Evolutionary conservation across 2,113 vertebrate genomes (phyloP), one percentile per base, ranked within the genome.

Genomic region (Sander lucioperca): DNA sequence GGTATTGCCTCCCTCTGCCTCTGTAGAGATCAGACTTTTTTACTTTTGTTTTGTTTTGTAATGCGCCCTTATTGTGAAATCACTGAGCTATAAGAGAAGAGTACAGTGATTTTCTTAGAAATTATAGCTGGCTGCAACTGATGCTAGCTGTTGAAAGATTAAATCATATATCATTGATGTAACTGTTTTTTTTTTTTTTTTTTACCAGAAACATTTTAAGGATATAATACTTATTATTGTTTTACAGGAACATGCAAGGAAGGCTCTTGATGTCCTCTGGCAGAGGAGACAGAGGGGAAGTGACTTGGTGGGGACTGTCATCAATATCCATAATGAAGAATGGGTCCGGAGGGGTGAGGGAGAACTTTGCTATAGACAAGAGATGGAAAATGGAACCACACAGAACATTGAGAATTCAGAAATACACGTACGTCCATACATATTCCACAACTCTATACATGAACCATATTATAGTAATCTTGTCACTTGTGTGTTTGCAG

Each of bases 311-410:
- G 98, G 98, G 0, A 98, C 98, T 7, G 99, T 98, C 65, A 99
- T 99, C 78, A 99, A 99, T 75, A 99, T 99, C 85, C 98, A 99
- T 80, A 99, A 97, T 11, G 98, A 97, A 92, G 98, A 99, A 83
- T 99, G 98, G 98, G 91, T 96, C 56, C 88, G 95, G 58, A 93
- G 95, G 36, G 95, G 95, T 96, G 85, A 92, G 86, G 2, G 36
- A 18, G 23, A 74, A 68, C 47, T 36, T 48, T 54, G 10, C 5
- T 33, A 50, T 53, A 39, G 1, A 30, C 19, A 30, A 27, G 45
- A 64, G 12, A 30, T 39, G 5, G 25, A 78, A 56, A n/a, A 43
- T 81, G 63, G 2, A 67, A 25, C 36, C 30, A 47, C 6, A 30
- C 8, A 33, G 18, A 59, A 50, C 10, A 27, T 4, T 19, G 5